A percentile compares a stretch with the other conserved stretches of the same genome.
phyloP scores from a whole-genome alignment of 2,797 vertebrate genomes.

The Glossophaga mutica region DNA sequence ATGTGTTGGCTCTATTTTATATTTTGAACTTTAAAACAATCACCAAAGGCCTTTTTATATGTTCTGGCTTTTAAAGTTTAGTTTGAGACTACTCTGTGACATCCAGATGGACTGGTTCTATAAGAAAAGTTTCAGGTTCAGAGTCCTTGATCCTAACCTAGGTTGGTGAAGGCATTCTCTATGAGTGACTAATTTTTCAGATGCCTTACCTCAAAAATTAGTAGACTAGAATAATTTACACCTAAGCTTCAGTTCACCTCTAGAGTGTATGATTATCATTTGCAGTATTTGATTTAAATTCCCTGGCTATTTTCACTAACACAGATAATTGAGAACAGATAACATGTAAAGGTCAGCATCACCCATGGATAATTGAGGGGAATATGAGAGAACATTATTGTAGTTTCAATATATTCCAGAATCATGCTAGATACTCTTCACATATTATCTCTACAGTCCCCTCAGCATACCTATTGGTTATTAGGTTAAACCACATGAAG shows the following conservation, averaged over 20 bases:
- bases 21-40: conserved; percentile 31
- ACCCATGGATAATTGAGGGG: not conserved
- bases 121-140: not conserved
- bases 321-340: conserved; percentile 27
- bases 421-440: not conserved
- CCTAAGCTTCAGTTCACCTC: not conserved
- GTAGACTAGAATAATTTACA: not conserved
- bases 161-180: not conserved
- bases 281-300: not conserved
- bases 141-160: not conserved
- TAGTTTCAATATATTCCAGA: conserved; percentile 11
- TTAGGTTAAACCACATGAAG: not conserved
- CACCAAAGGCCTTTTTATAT: not conserved
- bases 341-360: not conserved
- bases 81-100: not conserved
- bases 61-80: not conserved
- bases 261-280: not conserved
- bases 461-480: not conserved
- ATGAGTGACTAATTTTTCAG: not conserved
- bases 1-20: not conserved
- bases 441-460: not conserved
- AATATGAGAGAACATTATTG: not conserved
- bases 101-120: not conserved
- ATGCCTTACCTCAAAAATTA: not conserved
- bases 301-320: conserved; percentile 25